Percentiles rank a stretch among this genome's conserved stretches.
Evolutionary conservation across 2,797 vertebrate genomes (phyloP).

Genomic region (Rhabdophis nuchalis): DNA sequence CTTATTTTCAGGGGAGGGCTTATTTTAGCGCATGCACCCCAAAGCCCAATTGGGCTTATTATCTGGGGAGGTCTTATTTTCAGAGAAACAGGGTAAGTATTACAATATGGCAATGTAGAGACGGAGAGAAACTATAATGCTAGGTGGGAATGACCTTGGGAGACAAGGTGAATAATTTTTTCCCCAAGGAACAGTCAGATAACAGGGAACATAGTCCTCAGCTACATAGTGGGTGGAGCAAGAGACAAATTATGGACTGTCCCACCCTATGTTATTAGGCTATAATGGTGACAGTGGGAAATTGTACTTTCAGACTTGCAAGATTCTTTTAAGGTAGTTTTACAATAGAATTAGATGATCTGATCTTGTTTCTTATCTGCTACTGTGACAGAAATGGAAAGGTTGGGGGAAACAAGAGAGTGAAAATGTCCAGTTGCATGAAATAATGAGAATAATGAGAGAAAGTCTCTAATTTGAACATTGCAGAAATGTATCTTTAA

Average conservation of each 20-base stretch:
- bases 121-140: not conserved
- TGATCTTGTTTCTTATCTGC: not conserved
- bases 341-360: not conserved
- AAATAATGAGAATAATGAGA: not conserved
- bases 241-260: not conserved
- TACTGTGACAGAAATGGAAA: not conserved
- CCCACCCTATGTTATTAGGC: not conserved
- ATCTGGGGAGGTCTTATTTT: no score
- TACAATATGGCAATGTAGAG: not conserved
- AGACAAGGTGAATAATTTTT: not conserved
- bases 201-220: not conserved
- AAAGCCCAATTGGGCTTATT: no score
- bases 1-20: no score
- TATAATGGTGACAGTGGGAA: not conserved
- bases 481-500: not conserved
- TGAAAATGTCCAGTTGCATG: not conserved
- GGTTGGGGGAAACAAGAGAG: not conserved
- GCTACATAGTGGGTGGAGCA: not conserved
- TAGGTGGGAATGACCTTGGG: not conserved
- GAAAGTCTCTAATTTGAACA: not conserved
- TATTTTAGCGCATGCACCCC: no score
- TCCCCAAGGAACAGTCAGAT: not conserved
- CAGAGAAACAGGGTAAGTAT: no score
- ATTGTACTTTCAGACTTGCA: not conserved
- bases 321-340: not conserved